phyloP scores from a whole-genome alignment of 2,888 invertebrate species.

The Teleiodes luculella region DNA sequence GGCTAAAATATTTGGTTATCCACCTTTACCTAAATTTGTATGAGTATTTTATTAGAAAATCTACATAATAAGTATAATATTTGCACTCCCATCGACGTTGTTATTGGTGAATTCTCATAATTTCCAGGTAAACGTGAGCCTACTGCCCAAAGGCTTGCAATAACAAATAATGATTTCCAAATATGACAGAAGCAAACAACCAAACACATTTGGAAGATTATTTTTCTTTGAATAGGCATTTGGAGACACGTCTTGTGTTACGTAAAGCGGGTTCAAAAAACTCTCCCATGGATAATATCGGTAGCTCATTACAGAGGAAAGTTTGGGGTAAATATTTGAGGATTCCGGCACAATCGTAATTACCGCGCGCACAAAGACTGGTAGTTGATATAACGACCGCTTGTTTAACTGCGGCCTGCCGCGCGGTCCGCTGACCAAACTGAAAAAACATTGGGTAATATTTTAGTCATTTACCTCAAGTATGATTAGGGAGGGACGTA shows the following conservation, averaged over 20 bases:
- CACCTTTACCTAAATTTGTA: conserved; percentile 40
- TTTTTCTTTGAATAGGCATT: conserved; percentile 55
- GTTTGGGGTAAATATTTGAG: conserved; percentile 73
- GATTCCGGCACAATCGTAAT: conserved; percentile 64
- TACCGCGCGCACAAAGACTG: conserved; percentile 65
- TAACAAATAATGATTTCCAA: conserved; percentile 58
- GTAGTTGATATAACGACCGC: conserved; percentile 67
- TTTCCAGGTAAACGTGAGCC: conserved; percentile 52
- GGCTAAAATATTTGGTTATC: conserved; percentile 36
- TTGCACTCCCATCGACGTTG: conserved; percentile 63
- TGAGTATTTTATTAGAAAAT: conserved; percentile 32
- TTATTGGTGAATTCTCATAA: conserved; percentile 60
- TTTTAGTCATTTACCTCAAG: no score
- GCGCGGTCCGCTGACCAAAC: background rate
- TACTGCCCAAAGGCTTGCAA: conserved; percentile 43
- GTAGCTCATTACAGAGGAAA: conserved; percentile 74
- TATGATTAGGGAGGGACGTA: no score
- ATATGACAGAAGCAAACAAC: conserved; percentile 50
- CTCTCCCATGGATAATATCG: conserved; percentile 54
- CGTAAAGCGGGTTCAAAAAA: conserved; percentile 61
- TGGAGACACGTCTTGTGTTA: conserved; percentile 56
- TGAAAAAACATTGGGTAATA: background rate
- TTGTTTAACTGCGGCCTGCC: conserved; percentile 43
- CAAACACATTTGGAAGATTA: conserved; percentile 54
- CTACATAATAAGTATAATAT: conserved; percentile 33